Conservation (phyloP, 2,797 vertebrate genomes). For the Phaenicophaeus curvirostris region DNA sequence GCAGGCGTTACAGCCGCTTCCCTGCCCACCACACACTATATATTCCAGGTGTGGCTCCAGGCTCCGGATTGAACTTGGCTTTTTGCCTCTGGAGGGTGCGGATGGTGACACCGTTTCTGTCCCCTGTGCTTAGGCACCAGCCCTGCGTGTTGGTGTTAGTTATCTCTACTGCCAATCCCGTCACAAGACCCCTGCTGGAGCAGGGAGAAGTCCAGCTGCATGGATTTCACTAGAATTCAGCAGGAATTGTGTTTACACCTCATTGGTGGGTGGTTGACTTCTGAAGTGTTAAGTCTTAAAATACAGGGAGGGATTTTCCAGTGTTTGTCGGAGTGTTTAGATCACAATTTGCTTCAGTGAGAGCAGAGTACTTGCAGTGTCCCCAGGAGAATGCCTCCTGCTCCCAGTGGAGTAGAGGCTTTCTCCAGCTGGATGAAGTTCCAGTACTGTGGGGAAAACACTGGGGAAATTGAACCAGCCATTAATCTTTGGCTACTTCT, state of each 20-base stretch:
- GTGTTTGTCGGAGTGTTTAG: background rate
- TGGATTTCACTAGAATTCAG: background rate
- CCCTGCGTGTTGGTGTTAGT: background rate
- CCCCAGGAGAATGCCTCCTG: background rate
- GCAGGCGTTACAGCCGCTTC: fast-evolving
- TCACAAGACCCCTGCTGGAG: background rate
- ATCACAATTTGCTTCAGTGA: background rate
- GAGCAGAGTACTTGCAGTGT: background rate
- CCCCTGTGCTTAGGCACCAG: background rate
- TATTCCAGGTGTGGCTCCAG: background rate
- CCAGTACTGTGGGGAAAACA: background rate
- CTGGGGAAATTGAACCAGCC: background rate
- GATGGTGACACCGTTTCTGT: background rate
- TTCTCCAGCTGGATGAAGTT: background rate
- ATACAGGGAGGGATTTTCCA: background rate
- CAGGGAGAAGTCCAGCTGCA: background rate
- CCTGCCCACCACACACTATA: fast-evolving
- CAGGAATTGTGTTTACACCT: background rate
- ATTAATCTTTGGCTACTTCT: background rate
- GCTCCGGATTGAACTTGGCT: background rate
- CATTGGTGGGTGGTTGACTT: background rate
- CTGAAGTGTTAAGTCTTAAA: background rate
- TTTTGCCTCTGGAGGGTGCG: fast-evolving
- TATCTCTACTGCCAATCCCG: fast-evolving
- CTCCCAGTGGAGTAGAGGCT: background rate